phyloP scores from a whole-genome alignment of 1,140 invertebrate genomes.

The Teleopsis dalmanni region DNA sequence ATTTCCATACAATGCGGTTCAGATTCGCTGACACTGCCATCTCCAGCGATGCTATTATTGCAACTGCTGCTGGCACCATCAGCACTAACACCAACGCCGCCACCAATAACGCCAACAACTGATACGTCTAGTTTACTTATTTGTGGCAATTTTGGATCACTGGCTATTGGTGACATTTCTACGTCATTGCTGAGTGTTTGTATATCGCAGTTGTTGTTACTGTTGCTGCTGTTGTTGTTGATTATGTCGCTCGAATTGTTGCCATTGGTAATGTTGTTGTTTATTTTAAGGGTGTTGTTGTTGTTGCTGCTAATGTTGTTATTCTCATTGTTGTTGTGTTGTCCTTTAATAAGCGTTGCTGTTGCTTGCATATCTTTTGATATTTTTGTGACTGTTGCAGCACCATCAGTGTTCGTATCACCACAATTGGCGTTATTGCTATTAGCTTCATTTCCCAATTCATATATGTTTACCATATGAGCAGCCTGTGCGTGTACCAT shows the following conservation, averaged over 20 bases:
- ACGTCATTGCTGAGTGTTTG: conserved; percentile 4
- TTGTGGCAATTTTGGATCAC: conserved; percentile 5
- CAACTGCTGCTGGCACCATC: conserved; percentile 7
- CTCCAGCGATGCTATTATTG: conserved; percentile 2
- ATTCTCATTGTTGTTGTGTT: conserved; percentile 6
- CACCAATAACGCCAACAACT: not conserved
- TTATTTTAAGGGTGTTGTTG: conserved; percentile 7
- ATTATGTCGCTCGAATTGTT: conserved; percentile 29
- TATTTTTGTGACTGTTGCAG: conserved; percentile 9
- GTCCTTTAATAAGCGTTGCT: too few species aligned
- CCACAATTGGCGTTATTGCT: conserved; percentile 20
- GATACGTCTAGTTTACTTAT: not conserved
- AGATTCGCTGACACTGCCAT: conserved; percentile 21
- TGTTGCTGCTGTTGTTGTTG: conserved; percentile 10
- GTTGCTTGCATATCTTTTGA: conserved; percentile 13
- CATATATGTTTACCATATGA: conserved; percentile 76
- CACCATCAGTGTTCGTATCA: conserved; percentile 14
- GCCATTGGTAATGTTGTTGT: conserved; percentile 36
- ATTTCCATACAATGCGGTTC: conserved; percentile 33
- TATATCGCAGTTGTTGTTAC: conserved; percentile 8
- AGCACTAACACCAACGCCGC: not conserved
- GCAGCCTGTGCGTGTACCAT: conserved; percentile 74
- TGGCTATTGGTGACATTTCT: conserved; percentile 25
- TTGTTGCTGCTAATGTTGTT: conserved; percentile 6
- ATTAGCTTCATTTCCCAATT: conserved; percentile 50